phyloP scores from a whole-genome alignment of 2,797 vertebrate genomes.

The Myotis daubentonii region DNA sequence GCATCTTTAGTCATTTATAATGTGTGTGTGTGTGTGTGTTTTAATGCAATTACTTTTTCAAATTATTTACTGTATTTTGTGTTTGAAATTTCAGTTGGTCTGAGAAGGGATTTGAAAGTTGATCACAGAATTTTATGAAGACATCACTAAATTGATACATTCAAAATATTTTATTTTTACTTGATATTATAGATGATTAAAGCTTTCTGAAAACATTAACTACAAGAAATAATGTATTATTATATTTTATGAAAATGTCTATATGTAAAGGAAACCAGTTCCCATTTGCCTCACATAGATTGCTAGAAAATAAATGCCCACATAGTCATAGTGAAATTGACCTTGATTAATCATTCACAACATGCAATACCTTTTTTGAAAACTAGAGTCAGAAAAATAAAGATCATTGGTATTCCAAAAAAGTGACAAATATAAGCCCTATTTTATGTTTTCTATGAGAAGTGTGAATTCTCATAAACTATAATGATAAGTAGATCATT shows the following conservation, averaged over 20 bases:
- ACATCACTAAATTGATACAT: neutral
- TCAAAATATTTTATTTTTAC: neutral
- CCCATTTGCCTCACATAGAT: neutral
- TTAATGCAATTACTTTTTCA: neutral
- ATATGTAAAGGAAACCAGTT: neutral
- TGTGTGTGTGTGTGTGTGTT: neutral
- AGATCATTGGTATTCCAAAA: neutral
- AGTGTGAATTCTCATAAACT: slow-evolving; percentile 34
- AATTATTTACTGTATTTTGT: neutral
- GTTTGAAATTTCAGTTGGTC: neutral
- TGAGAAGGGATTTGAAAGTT: neutral
- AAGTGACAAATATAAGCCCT: neutral
- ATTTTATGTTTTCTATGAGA: slow-evolving; percentile 2
- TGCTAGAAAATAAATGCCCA: neutral
- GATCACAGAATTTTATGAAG: neutral
- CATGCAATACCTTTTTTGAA: neutral
- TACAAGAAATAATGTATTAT: neutral
- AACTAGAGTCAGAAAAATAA: neutral
- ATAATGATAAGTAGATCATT: neutral
- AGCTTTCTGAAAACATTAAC: neutral
- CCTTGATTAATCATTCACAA: neutral
- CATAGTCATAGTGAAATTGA: neutral
- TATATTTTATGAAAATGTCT: neutral
- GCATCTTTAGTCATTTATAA: neutral
- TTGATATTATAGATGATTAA: neutral